Percentiles rank a stretch among this genome's conserved stretches.
These are phyloP conservation scores for Sycophila sp. DNA, from an alignment of 1,140 invertebrate species.

Conservation along the genomic window DNA sequence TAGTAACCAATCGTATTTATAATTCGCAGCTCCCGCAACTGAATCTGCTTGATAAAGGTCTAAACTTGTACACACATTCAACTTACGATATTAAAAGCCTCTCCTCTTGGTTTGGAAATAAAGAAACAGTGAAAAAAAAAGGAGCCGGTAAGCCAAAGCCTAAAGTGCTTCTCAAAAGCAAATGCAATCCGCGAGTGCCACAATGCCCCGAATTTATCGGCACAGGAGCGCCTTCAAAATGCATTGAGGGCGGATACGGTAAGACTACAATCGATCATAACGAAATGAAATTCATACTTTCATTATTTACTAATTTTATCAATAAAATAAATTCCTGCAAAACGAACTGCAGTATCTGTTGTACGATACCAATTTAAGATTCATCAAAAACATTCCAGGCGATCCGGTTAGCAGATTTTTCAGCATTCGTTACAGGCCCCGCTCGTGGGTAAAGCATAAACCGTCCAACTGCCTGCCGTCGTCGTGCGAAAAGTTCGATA, in stretches of 20 bases:
- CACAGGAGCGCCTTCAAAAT: slow-evolving; percentile 29
- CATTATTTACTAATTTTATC: too few species aligned
- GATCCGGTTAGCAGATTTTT: too few species aligned
- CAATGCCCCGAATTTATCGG: not conserved
- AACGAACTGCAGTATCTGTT: too few species aligned
- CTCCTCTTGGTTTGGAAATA: not conserved
- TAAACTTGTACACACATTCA: too few species aligned
- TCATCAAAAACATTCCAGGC: too few species aligned
- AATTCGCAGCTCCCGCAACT: not conserved
- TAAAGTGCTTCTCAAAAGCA: not conserved
- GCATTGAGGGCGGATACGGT: slow-evolving; percentile 23
- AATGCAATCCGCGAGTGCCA: too few species aligned
- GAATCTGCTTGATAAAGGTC: too few species aligned
- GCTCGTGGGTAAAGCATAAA: not conserved
- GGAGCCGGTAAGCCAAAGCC: too few species aligned
- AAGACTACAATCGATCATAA: not conserved
- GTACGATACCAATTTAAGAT: too few species aligned
- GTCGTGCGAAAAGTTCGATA: not conserved
- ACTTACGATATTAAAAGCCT: too few species aligned
- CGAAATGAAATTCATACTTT: too few species aligned
- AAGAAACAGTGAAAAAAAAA: not conserved
- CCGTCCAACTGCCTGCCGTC: slow-evolving; percentile 13
- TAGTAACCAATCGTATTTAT: not conserved
- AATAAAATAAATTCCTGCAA: too few species aligned
- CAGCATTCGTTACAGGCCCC: not conserved